These are phyloP conservation scores for Eremobia ochroleuca DNA, from an alignment of 2,888 invertebrate genomes.

Conservation along the genomic window DNA sequence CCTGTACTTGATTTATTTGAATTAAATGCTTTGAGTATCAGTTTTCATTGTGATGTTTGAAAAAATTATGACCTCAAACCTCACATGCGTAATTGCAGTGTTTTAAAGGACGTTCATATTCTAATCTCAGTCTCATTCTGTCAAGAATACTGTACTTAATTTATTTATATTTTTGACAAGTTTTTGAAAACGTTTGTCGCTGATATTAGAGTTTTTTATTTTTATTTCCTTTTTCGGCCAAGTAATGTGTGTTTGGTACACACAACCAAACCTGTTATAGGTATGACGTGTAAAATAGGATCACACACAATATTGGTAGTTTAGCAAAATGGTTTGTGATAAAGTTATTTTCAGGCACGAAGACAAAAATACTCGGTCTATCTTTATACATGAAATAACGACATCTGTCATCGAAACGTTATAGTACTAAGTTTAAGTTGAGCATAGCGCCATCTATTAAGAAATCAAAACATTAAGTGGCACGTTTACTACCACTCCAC, in stretches of 20 bases:
- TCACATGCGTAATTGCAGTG: neutral
- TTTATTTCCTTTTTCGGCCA: no score
- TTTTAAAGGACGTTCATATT: neutral
- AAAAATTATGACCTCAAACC: neutral
- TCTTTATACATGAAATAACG: neutral
- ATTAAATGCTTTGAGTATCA: no score
- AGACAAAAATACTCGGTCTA: neutral
- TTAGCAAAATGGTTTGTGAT: neutral
- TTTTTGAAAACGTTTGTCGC: neutral
- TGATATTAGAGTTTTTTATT: neutral
- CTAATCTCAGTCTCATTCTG: neutral
- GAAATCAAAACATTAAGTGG: neutral
- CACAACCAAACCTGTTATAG: neutral
- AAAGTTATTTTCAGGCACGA: neutral
- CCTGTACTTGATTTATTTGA: no score
- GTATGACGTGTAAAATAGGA: neutral
- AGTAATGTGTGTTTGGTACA: no score
- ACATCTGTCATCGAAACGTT: conserved; percentile 17
- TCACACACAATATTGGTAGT: neutral
- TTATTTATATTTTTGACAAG: neutral
- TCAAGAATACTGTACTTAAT: neutral
- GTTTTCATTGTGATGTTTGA: neutral
- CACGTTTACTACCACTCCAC: no score
- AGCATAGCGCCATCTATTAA: conserved; percentile 28
- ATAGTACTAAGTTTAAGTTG: neutral